Base-by-base conservation (phyloP, 1,140 invertebrate genomes). In the Ephestia elutella region DNA sequence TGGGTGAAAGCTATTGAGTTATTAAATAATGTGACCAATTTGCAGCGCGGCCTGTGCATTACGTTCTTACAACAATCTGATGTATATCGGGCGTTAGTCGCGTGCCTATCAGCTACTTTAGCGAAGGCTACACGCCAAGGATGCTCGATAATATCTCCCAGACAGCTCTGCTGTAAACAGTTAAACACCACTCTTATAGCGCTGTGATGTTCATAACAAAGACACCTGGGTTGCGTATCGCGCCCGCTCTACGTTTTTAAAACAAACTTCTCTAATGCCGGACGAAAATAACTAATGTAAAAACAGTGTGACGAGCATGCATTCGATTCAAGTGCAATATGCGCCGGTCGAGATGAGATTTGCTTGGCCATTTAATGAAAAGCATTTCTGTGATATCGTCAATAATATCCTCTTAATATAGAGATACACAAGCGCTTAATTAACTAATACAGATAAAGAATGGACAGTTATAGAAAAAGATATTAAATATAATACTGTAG, bases 71-170 rank as follows among this genome's bases (percentile, higher is more conserved):
- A 44, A 44, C 38, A 44, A 44, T 15, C 15, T 5, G 38, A 44
- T 44, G 13, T n/a, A 13, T 44, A 15, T 44, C 38, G n/a, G 38
- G 38, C 38, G 2, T 44, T n/a, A 44, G 38, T 44, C 38, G 38
- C 38, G 38, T 44, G 38, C 38, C 13, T 44, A 44, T 44, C 38
- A 44, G 38, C 38, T 10, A 44, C 38, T 44, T 44, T 17, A 15
- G 38, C n/a, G 38, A 44, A 44, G 38, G 38, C 38, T 44, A 44
- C n/a, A 15, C 38, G 38, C 15, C 38, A 44, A 44, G 38, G 38
- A 44, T 44, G 15, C 38, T 44, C 38, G 38, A 44, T 44, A 44
- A 44, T 44, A 44, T 44, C 38, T 44, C 38, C n/a, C 15, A 44
- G 13, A 44, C 15, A 1, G 38, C n/a, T 44, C 13, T 17, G 13